Percentiles rank a stretch among this genome's conserved stretches.
phyloP scores from a whole-genome alignment of 2,797 vertebrate genomes.

The Delichon dasypus region DNA sequence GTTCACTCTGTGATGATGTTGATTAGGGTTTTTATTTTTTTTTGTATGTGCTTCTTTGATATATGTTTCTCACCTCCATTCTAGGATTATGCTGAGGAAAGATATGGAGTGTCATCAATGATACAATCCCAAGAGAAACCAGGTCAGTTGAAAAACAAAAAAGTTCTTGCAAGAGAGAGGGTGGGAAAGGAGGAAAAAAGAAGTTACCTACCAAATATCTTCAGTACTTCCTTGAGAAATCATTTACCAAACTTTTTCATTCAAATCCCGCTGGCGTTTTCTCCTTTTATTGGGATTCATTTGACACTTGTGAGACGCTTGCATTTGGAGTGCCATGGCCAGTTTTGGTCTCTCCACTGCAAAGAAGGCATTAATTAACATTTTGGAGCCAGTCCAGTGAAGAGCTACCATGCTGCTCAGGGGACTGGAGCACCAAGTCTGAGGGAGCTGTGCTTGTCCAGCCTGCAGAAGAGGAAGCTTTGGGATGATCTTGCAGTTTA shows the following conservation, averaged over 20 bases:
- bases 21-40: background rate
- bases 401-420: background rate
- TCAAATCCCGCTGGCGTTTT: background rate
- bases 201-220: background rate
- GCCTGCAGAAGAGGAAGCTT: background rate
- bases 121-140: conserved; percentile 95
- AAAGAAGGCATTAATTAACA: background rate
- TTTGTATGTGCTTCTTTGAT: conserved; percentile 32
- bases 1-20: background rate
- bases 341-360: background rate
- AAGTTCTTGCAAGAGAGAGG: background rate
- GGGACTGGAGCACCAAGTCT: background rate
- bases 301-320: background rate
- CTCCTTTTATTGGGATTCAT: background rate
- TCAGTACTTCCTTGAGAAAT: background rate
- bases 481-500: background rate
- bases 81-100: conserved; percentile 97
- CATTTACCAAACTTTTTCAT: background rate
- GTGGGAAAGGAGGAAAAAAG: background rate
- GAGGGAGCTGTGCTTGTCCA: background rate
- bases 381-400: background rate
- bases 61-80: background rate
- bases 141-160: conserved; percentile 80
- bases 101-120: conserved; percentile 89
- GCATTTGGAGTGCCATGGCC: background rate